Evolutionary conservation across 2,888 invertebrate species (phyloP), one percentile per base, ranked within the genome.

Genomic region (Melieria picta): DNA sequence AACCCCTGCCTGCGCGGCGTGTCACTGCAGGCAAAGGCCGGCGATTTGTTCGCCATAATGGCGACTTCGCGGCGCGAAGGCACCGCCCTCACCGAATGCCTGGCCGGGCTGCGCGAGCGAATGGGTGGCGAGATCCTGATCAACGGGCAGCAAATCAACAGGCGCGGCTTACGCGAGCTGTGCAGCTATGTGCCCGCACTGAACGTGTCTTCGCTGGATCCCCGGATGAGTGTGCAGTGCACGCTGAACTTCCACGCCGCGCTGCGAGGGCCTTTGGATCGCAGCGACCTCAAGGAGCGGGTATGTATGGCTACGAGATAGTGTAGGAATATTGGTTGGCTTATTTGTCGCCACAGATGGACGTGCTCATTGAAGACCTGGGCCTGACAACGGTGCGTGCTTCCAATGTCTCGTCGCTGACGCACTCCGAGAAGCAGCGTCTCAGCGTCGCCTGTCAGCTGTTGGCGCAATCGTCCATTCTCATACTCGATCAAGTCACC

Each of bases 371-470:
- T 78, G 96, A 97, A 88, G 97, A 97, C 83, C 88, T 98, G 76
- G 97, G 97, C 0, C 88, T 98, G 74, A 94, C 94, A 79, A 95
- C 96, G 85, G 96, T 97, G 5, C 90, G 94, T 74, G 93, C 96
- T 81, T 95, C 96, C 4, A 91, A 94, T 80, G 94, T 97, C 0
- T 91, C 93, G 50, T 91, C 94, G 4, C 89, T 98, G 78, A 97
- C 97, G 0, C 91, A 94, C 65, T 96, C 97, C 0, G 97, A 98
- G 87, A 91, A 93, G 77, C 91, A 94, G 73, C 90, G 98, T 76
- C 88, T 98, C 55, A 94, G 95, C 78, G 93, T 98, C 2, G 98
- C 97, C 1, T 95, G 96, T 81, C 95, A 97, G 79, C 88, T 98
- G 52, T 87, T 97, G 56, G 89, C 96, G 48, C 95, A 96, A 83